phyloP scores from a whole-genome alignment of 2,888 invertebrate genomes.

The Tortrix viridana region DNA sequence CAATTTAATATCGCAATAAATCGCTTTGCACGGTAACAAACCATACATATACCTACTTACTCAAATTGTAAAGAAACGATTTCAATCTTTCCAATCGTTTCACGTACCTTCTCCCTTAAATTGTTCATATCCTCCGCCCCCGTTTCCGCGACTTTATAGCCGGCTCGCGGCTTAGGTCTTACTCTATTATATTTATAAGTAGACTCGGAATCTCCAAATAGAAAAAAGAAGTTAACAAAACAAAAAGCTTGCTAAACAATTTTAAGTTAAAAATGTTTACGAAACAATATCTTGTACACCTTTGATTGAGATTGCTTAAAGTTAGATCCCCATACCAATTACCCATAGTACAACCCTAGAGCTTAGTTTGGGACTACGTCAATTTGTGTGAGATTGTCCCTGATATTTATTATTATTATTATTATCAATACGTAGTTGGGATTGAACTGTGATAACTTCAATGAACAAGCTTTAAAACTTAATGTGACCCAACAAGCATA shows the following conservation, averaged over 20 bases:
- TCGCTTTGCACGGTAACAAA: too few relatives aligned
- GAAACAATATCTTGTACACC: constrained; percentile 2
- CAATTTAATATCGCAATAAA: too few relatives aligned
- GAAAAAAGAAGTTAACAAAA: constrained; percentile 9
- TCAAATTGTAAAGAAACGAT: neutral
- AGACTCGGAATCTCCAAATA: constrained; percentile 17
- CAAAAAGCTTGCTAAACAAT: constrained; percentile 11
- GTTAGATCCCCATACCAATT: neutral
- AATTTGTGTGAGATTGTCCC: too few relatives aligned
- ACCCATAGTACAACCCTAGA: too few relatives aligned
- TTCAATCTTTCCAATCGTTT: constrained; percentile 1
- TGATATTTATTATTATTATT: too few relatives aligned
- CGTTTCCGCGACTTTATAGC: constrained; percentile 25
- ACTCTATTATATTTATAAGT: constrained; percentile 30
- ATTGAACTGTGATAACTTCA: too few relatives aligned
- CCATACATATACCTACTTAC: too few relatives aligned
- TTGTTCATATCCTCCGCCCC: constrained; percentile 12
- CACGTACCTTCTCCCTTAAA: constrained; percentile 9
- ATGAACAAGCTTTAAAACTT: too few relatives aligned
- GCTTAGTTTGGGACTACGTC: too few relatives aligned
- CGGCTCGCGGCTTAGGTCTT: constrained; percentile 13
- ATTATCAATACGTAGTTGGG: too few relatives aligned
- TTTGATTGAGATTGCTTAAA: neutral
- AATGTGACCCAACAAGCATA: too few relatives aligned
- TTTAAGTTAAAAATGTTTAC: constrained; percentile 1